Base-by-base conservation (phyloP, 2,888 invertebrate species). In the Melolontha melolontha region DNA sequence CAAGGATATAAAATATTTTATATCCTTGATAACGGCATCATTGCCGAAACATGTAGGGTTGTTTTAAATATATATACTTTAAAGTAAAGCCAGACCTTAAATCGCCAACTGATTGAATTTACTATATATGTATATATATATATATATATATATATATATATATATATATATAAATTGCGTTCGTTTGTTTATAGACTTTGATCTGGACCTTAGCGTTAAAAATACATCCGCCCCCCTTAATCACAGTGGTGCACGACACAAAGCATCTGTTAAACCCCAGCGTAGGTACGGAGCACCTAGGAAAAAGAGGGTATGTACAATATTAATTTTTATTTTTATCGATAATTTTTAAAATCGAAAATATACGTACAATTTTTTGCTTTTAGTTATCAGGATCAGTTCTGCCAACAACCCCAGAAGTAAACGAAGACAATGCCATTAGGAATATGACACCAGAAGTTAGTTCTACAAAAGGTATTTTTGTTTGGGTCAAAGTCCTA, bases 191-290 rank as follows among this genome's bases (percentile, higher is more conserved):
- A 39, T 68, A 81, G 82, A 82, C 72, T 77, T 78, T 64, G 83
- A 83, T 67, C 75, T 83, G 70, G 84, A 83, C 70, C 72, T 83
- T 66, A 80, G 78, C 63, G 86, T 87, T 78, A 86, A 86, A 67
- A 86, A 85, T 67, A 79, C 84, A 29, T 85, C 88, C 78, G 85
- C 87, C 77, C 90, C 91, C 67, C 85, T 93, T 75, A 92, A 91
- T 78, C 93, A 93, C 83, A 90, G 91, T 69, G 93, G 93, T 52
- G 93, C 93, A 67, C 89, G 88, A 75, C 93, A 93, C 85, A 91
- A 91, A 84, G 93, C 93, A 87, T 89, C 93, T 55, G 89, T 93
- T 68, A 86, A 91, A 52, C 93, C 93, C 22, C 88, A 90, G 71
- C 87, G 92, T 75, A 92, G 91, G 68, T 91, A 92, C 80, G 92